Conservation (phyloP, 2,797 vertebrate genomes). For the Xenopus petersii region DNA sequence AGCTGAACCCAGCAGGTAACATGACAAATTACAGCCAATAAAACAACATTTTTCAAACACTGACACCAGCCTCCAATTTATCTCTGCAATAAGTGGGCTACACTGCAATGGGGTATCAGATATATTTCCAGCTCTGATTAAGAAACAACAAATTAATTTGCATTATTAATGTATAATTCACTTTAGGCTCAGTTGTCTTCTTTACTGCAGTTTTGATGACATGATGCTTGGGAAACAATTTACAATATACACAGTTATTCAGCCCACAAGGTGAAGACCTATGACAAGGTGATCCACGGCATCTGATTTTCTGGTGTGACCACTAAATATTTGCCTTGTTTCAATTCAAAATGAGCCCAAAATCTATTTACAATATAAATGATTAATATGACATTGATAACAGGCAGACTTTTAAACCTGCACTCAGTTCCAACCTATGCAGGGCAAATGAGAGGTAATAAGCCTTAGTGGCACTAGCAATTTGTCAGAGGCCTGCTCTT, state of each 20-base stretch:
- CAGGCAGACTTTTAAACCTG: no score
- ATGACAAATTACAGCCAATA: conserved; percentile 94
- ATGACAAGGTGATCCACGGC: no score
- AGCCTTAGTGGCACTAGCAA: not conserved
- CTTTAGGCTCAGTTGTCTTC: conserved; percentile 53
- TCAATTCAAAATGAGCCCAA: no score
- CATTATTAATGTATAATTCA: conserved; percentile 90
- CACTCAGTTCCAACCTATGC: no score
- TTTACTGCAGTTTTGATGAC: not conserved
- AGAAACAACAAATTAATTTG: conserved; percentile 84
- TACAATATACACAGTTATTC: no score
- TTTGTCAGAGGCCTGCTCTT: not conserved
- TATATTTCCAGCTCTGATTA: conserved; percentile 85
- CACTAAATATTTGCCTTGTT: no score
- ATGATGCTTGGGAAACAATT: no score
- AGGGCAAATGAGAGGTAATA: no score
- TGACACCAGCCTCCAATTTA: conserved; percentile 91
- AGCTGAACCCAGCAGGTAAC: conserved; percentile 80
- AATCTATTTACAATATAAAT: no score
- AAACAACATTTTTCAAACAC: conserved; percentile 97
- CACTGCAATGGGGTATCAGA: conserved; percentile 83
- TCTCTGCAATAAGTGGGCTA: conserved; percentile 86
- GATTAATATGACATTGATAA: no score
- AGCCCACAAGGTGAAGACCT: no score
- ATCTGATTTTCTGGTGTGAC: no score